These are phyloP conservation scores for Thaleichthys pacificus DNA, from an alignment of 2,797 vertebrate species.

Conservation along the genomic window DNA sequence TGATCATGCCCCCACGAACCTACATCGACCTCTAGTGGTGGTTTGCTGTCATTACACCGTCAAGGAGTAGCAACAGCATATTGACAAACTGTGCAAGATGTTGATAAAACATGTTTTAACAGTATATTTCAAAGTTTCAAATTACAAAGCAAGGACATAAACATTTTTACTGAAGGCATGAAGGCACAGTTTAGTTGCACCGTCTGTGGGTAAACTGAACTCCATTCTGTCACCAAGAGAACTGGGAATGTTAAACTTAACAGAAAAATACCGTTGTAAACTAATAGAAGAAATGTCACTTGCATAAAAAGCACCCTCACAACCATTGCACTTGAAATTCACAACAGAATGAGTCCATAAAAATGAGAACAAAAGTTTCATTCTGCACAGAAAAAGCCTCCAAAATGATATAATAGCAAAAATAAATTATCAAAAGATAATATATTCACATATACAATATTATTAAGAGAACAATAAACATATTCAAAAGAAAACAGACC, in stretches of 20 bases:
- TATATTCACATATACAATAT: conserved; percentile 1
- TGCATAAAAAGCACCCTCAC: no score
- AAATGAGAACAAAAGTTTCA: background rate
- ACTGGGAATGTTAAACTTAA: no score
- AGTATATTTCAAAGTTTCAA: no score
- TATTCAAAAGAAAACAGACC: background rate
- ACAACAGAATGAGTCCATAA: background rate
- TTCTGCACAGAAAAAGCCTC: background rate
- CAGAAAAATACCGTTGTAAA: no score
- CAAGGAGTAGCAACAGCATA: no score
- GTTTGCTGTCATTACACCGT: background rate
- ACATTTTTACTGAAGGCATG: no score
- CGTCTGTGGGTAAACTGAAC: no score
- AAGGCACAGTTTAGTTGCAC: no score
- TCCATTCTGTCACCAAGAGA: no score
- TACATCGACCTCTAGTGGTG: background rate
- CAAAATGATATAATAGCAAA: background rate
- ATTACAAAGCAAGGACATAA: no score
- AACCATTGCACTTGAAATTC: conserved; percentile 1
- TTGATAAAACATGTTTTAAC: background rate
- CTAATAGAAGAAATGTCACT: no score
- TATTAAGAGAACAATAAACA: background rate
- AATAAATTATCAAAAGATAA: conserved; percentile 19
- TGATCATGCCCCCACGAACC: no score
- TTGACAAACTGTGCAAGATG: background rate